Evolutionary conservation across 1,140 invertebrate genomes (phyloP).

Genomic region (Drosophila pallidifrons): DNA sequence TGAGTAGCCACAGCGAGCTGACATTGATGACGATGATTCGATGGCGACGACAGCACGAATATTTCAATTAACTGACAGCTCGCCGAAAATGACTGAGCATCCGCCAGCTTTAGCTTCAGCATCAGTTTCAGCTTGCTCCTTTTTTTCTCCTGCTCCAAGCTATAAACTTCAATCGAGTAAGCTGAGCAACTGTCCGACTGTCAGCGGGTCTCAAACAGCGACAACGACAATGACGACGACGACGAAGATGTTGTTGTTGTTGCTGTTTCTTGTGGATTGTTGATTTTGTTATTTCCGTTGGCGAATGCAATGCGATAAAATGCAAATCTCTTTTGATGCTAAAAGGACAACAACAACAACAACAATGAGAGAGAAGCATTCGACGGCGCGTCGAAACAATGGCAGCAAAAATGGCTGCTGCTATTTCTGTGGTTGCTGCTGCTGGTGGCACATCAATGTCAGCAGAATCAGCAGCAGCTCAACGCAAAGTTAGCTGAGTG

Average conservation of each 20-base stretch:
- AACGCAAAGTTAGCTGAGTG: slow-evolving; percentile 14
- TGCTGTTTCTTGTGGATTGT: slow-evolving; percentile 44
- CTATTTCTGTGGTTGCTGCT: slow-evolving; percentile 37
- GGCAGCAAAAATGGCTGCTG: slow-evolving; percentile 64
- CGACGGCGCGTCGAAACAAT: slow-evolving; percentile 65
- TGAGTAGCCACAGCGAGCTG: slow-evolving; percentile 49
- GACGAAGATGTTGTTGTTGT: slow-evolving; percentile 22
- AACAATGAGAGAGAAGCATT: slow-evolving; percentile 49
- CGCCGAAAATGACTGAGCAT: slow-evolving; percentile 71
- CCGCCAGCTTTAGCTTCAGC: slow-evolving; percentile 4
- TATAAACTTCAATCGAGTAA: slow-evolving; percentile 28
- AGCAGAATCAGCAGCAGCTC: slow-evolving; percentile 35
- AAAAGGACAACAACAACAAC: slow-evolving; percentile 70
- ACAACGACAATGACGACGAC: slow-evolving; percentile 48
- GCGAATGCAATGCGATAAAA: slow-evolving; percentile 77
- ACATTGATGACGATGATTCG: slow-evolving; percentile 40
- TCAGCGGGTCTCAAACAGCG: slow-evolving; percentile 53
- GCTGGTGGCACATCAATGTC: slow-evolving; percentile 75
- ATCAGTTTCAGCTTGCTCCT: not conserved
- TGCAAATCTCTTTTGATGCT: slow-evolving; percentile 82
- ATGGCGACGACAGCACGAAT: slow-evolving; percentile 70
- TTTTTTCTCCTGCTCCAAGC: slow-evolving; percentile 12
- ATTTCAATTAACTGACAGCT: slow-evolving; percentile 80
- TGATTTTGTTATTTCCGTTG: slow-evolving; percentile 70
- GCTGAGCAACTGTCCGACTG: slow-evolving; percentile 63